phyloP scores from a whole-genome alignment of 2,113 vertebrate genomes.

The Meriones unguiculatus region DNA sequence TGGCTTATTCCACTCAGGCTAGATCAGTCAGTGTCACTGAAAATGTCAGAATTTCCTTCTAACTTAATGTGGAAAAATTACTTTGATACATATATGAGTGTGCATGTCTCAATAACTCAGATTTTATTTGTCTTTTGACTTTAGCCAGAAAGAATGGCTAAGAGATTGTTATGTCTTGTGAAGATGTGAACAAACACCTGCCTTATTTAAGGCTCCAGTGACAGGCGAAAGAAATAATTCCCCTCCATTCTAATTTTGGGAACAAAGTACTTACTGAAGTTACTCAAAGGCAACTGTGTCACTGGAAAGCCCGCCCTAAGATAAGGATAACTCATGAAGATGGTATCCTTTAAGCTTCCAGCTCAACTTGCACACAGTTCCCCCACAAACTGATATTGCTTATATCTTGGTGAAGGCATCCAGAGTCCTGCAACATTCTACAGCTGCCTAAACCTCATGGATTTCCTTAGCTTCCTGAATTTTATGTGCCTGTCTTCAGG shows the following conservation, averaged over 20 bases:
- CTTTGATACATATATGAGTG: background rate
- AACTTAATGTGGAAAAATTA: background rate
- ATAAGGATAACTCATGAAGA: background rate
- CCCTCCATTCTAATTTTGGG: background rate
- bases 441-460: background rate
- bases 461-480: background rate
- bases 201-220: background rate
- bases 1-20: background rate
- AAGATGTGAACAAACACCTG: background rate
- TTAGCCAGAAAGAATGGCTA: background rate
- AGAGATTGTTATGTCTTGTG: background rate
- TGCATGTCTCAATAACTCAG: background rate
- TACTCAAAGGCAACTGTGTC: background rate
- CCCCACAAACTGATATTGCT: background rate
- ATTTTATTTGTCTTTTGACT: background rate
- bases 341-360: no score
- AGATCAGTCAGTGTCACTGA: background rate
- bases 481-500: background rate
- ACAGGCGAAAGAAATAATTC: background rate
- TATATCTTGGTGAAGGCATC: background rate
- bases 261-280: background rate
- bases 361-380: background rate
- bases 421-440: background rate
- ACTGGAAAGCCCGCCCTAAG: background rate
- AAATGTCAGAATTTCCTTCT: background rate